Base-by-base conservation (phyloP, 53 echinoderm and acorn worm genomes). In the Stichopus horrens region DNA sequence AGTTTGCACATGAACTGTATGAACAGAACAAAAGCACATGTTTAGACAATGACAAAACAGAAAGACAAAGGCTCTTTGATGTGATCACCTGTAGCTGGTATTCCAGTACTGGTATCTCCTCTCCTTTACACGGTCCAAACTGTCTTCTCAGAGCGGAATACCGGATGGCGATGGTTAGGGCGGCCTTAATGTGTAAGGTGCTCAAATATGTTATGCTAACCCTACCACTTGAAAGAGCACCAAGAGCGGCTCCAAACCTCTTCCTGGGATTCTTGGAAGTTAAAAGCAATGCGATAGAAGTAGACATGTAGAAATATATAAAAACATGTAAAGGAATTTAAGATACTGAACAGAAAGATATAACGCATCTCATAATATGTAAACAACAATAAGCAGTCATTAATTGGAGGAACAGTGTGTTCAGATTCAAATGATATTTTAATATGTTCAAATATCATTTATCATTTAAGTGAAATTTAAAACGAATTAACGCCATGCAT, bases 61-160 rank as follows among this genome's bases (percentile, higher is more conserved):
- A 21, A n/a, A 11, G 11, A n/a, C 13, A 11, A 67, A 67, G 13
- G 3, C 11, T 14, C 13, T 37, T 37, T 37, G 37, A 37, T 37
- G 0, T 37, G 37, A 11, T 67, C 68, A 97, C 97, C 94, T 97
- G 97, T 58, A 95, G 84, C 73, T 97, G 97, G 73, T 97, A 97
- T 68, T 95, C 97, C 51, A 97, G 71, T 8, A 97, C 93, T 13
- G 95, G 92, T 23, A 97, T 68, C 73, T 95, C 97, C 57, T 95
- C 88, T 0, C 88, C 76, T 5, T 83, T 80, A 4, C 92, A 95
- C 5, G 97, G 97, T 76, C 97, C 95, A 91, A 97, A 97, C 76
- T 97, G 95, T 52, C 90, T 95, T 21, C 95, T 88, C 83, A 92
- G 94, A 5, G 94, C 95, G 4, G 97, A 95, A 89, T 95, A 95